phyloP scores from a whole-genome alignment of 2,888 invertebrate genomes.

The Arge pagana region DNA sequence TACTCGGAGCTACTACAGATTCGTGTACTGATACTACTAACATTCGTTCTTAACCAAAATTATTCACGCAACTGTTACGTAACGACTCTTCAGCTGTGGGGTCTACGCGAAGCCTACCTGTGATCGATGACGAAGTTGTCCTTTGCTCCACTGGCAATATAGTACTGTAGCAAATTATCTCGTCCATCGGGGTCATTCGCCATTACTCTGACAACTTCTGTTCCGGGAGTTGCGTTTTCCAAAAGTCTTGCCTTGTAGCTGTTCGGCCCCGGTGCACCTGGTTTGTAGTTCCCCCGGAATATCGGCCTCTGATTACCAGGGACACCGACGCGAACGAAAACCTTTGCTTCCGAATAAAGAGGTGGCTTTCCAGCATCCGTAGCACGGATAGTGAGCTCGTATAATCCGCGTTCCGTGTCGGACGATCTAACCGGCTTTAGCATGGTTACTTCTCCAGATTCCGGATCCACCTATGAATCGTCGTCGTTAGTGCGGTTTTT shows the following conservation, averaged over 20 bases:
- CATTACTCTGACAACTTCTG: constrained; percentile 70
- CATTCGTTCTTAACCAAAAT: no score
- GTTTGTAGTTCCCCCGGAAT: constrained; percentile 74
- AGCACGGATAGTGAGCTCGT: constrained; percentile 70
- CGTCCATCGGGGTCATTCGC: constrained; percentile 82
- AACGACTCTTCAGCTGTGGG: no score
- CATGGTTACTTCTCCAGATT: constrained; percentile 73
- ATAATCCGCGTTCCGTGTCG: constrained; percentile 76
- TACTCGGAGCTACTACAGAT: no score
- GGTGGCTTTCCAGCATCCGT: constrained; percentile 75
- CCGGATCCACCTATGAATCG: constrained; percentile 65
- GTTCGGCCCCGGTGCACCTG: constrained; percentile 66
- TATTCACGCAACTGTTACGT: no score
- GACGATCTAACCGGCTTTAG: constrained; percentile 69
- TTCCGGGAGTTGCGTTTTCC: constrained; percentile 73
- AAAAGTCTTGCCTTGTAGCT: constrained; percentile 72
- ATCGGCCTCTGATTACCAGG: constrained; percentile 80
- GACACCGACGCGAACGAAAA: constrained; percentile 76
- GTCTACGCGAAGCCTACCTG: constrained; percentile 63
- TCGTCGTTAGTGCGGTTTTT: constrained; percentile 38
- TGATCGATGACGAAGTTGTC: constrained; percentile 79
- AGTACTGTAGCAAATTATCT: constrained; percentile 70
- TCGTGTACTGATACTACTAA: no score
- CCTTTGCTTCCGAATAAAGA: constrained; percentile 68
- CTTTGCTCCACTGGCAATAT: constrained; percentile 73